A percentile compares a stretch with the other conserved stretches of the same genome.
phyloP scores from a whole-genome alignment of 2,797 vertebrate genomes.

The Manis crassicaudata region DNA sequence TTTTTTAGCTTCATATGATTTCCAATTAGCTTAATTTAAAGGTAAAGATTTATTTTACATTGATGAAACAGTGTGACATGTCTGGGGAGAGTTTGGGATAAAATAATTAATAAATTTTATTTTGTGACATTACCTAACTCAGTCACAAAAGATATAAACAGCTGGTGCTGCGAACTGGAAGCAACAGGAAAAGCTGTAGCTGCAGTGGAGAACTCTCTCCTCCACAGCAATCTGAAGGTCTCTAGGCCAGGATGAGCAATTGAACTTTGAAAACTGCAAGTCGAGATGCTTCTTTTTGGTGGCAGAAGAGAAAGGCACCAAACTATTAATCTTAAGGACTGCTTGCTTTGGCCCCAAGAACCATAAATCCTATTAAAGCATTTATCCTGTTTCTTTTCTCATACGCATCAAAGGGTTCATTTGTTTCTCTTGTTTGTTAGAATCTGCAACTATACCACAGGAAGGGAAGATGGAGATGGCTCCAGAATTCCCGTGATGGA shows the following conservation, averaged over 20 bases:
- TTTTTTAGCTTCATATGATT: constrained; percentile 37
- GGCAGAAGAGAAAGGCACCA: not conserved
- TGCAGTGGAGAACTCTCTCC: not conserved
- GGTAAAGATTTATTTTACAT: constrained; percentile 18
- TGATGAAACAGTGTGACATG: not conserved
- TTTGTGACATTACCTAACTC: not conserved
- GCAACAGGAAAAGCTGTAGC: fast-evolving
- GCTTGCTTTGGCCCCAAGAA: not conserved
- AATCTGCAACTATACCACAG: not conserved
- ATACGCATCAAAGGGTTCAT: not conserved
- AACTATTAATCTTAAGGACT: not conserved
- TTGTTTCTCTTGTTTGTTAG: constrained; percentile 1
- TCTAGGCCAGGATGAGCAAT: not conserved
- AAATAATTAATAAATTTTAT: constrained; percentile 3
- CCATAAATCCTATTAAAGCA: not conserved
- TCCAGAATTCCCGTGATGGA: not conserved
- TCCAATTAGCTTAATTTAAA: constrained; percentile 18
- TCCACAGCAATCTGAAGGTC: not conserved
- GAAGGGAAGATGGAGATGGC: not conserved
- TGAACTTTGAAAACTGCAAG: not conserved
- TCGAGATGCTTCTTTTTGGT: not conserved
- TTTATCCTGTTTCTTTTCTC: not conserved
- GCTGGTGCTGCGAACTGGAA: not conserved
- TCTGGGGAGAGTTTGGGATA: not conserved
- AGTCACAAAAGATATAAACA: not conserved